Conservation (phyloP, 1,140 invertebrate species). For the Pristionchus pacificus region DNA sequence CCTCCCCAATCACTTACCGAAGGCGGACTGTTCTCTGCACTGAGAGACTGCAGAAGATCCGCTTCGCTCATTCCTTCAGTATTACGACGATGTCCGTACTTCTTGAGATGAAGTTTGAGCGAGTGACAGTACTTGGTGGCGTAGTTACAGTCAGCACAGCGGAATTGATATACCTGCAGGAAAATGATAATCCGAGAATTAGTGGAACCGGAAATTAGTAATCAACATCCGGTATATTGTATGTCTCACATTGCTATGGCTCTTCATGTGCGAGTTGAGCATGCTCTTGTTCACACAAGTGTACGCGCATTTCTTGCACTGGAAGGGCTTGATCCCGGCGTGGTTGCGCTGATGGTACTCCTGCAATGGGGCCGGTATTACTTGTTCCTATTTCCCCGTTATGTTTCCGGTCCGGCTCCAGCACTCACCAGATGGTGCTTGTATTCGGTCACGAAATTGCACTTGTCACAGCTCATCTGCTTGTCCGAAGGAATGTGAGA, state of each 20-base stretch:
- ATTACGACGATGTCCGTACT: conserved; percentile 82
- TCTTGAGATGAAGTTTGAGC: conserved; percentile 86
- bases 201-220: no score
- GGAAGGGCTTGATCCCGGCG: conserved; percentile 89
- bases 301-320: conserved; percentile 84
- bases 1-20: no score
- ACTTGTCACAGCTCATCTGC: conserved; percentile 80
- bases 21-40: background rate
- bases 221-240: background rate
- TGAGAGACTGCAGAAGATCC: conserved; percentile 7
- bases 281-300: conserved; percentile 98
- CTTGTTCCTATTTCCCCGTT: no score
- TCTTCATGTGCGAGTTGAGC: conserved; percentile 97
- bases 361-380: no score
- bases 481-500: conserved; percentile 84
- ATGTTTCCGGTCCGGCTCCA: background rate
- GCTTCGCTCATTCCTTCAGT: conserved; percentile 54
- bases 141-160: conserved; percentile 89
- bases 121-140: conserved; percentile 97
- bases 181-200: background rate
- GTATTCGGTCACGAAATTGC: conserved; percentile 93
- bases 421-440: conserved; percentile 78
- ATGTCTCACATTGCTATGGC: conserved; percentile 73
- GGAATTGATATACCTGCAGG: conserved; percentile 77
- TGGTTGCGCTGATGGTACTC: conserved; percentile 96